Percentiles rank a stretch among this genome's conserved stretches.
These are phyloP conservation scores for Aproaerema taeniolella DNA, from an alignment of 2,888 invertebrate species.

Conservation along the genomic window DNA sequence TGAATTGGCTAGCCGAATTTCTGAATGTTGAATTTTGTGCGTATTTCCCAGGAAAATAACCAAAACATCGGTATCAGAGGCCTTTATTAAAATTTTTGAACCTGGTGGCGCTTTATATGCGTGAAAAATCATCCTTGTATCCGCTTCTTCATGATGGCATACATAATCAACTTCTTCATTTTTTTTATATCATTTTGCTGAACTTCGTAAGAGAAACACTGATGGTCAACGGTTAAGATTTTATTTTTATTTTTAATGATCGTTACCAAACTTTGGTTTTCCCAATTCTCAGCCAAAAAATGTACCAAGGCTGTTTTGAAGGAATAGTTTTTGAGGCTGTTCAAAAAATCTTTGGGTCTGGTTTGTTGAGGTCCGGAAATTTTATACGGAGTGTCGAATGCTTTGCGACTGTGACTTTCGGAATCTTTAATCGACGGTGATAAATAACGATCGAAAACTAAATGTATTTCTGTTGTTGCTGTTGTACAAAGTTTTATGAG, in stretches of 20 bases:
- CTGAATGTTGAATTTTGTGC: conserved; percentile 21
- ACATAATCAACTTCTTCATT: conserved; percentile 20
- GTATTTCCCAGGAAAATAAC: conserved; percentile 24
- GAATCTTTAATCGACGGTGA: too few species aligned
- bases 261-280: conserved; percentile 12
- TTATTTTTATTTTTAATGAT: conserved; percentile 16
- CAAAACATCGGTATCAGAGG: conserved; percentile 25
- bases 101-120: conserved; percentile 21
- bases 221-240: conserved; percentile 13
- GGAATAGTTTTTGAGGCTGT: conserved; percentile 21
- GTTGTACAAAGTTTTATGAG: too few species aligned
- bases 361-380: too few species aligned
- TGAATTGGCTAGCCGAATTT: conserved; percentile 21
- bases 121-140: conserved; percentile 27
- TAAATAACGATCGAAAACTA: too few species aligned
- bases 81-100: conserved; percentile 23
- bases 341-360: conserved; percentile 16
- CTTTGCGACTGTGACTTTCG: too few species aligned
- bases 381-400: too few species aligned
- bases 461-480: too few species aligned
- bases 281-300: conserved; percentile 20
- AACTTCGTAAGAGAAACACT: conserved; percentile 16
- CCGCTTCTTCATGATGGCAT: conserved; percentile 22
- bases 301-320: conserved; percentile 22
- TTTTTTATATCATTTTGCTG: conserved; percentile 15